Evolutionary conservation across 1,140 invertebrate species (phyloP), one percentile per base, ranked within the genome.

Genomic region (Halictus rubicundus): DNA sequence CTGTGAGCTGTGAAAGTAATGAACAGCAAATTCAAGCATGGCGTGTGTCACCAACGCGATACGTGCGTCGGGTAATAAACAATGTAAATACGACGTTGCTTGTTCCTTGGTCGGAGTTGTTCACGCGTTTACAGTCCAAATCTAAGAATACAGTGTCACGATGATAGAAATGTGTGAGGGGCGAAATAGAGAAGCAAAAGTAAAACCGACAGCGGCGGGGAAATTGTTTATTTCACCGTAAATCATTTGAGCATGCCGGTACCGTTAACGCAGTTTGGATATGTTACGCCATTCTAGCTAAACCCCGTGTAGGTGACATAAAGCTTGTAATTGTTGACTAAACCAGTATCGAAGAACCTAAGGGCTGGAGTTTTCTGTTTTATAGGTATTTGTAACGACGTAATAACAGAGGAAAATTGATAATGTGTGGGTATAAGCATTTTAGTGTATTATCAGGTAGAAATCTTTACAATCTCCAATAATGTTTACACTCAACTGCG

Each of bases 21-120:
- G 68, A 78, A 78, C 69, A 25, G 76, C 76, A 32, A 54, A 78
- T 78, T 54, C 76, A 63, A 23, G 21, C 68, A 64, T 32, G 59
- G 46, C 37, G 68, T 54, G 68, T 78, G 69, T 78, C 76, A 78
- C 69, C 60, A 25, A 25, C 68, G 60, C 42, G 77, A 73, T 65
- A 79, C 63, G 59, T 25, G 1, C 70, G 63, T 16, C 25, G 21
- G 27, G 71, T 16, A 79, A 79, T 79, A 79, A 79, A 79, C 78
- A 79, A 79, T 79, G 63, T 73, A 66, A 79, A 79, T 73, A 52
- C 78, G 78, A 74, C 78, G 78, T 73, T 52, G 61, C 21, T 61
- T 25, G 70, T 74, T 60, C 63, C 63, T n/a, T 39, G 10, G 42
- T 16, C 21, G 39, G 52, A 19, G 61, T 23, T 64, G 63, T 64